Percentiles rank a stretch among this genome's conserved stretches.
phyloP scores from a whole-genome alignment of 2,797 vertebrate species.

The Pogoniulus pusillus region DNA sequence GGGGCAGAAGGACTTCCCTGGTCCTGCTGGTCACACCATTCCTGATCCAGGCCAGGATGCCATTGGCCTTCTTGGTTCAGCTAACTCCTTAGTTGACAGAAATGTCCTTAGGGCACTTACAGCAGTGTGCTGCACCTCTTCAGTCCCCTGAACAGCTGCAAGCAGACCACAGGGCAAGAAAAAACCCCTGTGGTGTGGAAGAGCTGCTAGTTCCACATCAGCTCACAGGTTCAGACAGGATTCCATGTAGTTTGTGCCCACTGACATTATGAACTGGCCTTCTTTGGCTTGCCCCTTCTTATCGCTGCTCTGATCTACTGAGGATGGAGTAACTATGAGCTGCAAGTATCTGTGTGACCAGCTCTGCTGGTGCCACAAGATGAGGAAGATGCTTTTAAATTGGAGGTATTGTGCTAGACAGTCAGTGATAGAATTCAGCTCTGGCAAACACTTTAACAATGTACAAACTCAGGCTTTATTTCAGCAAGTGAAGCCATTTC shows the following conservation, averaged over 20 bases:
- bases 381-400: background rate
- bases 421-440: background rate
- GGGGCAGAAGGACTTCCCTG: too few species aligned
- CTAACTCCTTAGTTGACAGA: background rate
- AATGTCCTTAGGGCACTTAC: background rate
- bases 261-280: background rate
- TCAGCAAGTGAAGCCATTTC: background rate
- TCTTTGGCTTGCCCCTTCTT: background rate
- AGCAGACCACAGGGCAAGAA: background rate
- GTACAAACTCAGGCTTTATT: background rate
- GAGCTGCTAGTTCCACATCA: background rate
- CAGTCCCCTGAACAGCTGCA: background rate
- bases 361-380: background rate
- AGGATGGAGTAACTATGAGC: background rate
- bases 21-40: too few species aligned
- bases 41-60: too few species aligned
- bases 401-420: background rate
- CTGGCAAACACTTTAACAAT: background rate
- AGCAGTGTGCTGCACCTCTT: background rate
- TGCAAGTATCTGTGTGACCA: background rate
- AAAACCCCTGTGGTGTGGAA: accelerated
- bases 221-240: background rate
- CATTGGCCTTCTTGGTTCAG: background rate
- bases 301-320: too few species aligned
- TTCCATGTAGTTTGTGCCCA: background rate